Base-by-base conservation (phyloP, 2,888 invertebrate species). In the Linyphia triangularis region DNA sequence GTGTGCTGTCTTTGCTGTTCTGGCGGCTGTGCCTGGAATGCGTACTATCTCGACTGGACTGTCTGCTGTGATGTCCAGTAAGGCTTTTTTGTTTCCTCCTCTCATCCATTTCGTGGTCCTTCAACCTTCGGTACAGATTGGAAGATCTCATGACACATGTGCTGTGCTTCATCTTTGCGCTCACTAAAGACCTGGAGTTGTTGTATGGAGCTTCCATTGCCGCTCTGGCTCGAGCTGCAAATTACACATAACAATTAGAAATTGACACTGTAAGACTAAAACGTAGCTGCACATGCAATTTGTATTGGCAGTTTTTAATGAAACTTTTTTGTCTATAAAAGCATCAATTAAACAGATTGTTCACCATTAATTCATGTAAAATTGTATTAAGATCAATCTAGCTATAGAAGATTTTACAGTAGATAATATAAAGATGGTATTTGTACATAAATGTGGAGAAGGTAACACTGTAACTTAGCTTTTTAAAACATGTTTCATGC, bases 191-290 rank as follows among this genome's bases (percentile, higher is more conserved):
- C 91, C 97, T 97, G 0, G 97, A 96, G 93, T 97, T 97, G 92
- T 97, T 97, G 91, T 97, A 97, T 0, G 97, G 97, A 0, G 97
- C 97, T 91, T 97, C 97, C 97, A 98, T 97, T 0, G 98, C 98
- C 1, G 96, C 96, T 84, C 97, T 94, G 0, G 97, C 97, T 93
- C 97, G 96, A 1, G 91, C 91, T 91, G 51, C 5, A 82, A 78
- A 33, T n/a, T 59, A 43, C 30, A 57, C 30, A 33, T 33, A 33
- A n/a, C 10, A 26, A 16, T 57, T 1, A 75, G n/a, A 63, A 30
- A 13, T n/a, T 51, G n/a, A n/a, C 19, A 19, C 2, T 59, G 59
- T 59, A 59, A 59, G 22, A 19, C 22, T 59, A 9, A 9, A 40
- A 40, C 13, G 6, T 40, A 40, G 13, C 33, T 13, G 22, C n/a